phyloP scores from a whole-genome alignment of 2,113 vertebrate species.

The Nyctereutes procyonoides region DNA sequence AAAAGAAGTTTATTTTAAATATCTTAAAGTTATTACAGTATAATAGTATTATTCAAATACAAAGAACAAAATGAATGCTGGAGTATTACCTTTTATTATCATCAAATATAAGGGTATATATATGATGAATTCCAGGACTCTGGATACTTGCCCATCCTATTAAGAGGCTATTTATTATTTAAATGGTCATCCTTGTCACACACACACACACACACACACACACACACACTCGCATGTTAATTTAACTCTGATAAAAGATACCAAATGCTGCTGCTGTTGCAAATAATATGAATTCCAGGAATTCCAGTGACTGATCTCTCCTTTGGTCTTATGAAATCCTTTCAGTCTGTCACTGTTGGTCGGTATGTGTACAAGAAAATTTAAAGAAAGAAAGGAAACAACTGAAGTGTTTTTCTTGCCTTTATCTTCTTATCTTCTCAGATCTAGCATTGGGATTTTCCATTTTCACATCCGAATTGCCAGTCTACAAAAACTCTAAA shows the following conservation, averaged over 20 bases:
- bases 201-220: no score
- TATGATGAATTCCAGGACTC: not conserved
- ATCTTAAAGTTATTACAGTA: slow-evolving; percentile 40
- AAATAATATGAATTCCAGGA: not conserved
- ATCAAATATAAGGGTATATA: not conserved
- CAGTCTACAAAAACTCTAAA: slow-evolving; percentile 24
- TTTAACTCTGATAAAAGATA: not conserved
- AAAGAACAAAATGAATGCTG: not conserved
- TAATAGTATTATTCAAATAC: not conserved
- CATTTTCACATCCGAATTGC: slow-evolving; percentile 26
- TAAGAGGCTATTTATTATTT: not conserved
- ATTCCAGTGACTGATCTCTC: not conserved
- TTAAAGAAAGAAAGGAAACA: not conserved
- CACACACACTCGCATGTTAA: not conserved
- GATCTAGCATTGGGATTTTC: not conserved
- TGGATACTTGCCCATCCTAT: not conserved
- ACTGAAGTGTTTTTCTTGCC: not conserved
- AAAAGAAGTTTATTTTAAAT: slow-evolving; percentile 34
- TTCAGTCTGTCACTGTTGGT: not conserved
- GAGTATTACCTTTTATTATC: not conserved
- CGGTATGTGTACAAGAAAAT: not conserved
- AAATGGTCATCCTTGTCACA: not conserved
- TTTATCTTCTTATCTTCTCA: slow-evolving; percentile 17
- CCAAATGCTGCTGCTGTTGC: not conserved
- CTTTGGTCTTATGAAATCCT: not conserved